A percentile compares a stretch with the other conserved stretches of the same genome.
phyloP scores from a whole-genome alignment of 2,113 vertebrate genomes.

The Pygoscelis antarcticus region DNA sequence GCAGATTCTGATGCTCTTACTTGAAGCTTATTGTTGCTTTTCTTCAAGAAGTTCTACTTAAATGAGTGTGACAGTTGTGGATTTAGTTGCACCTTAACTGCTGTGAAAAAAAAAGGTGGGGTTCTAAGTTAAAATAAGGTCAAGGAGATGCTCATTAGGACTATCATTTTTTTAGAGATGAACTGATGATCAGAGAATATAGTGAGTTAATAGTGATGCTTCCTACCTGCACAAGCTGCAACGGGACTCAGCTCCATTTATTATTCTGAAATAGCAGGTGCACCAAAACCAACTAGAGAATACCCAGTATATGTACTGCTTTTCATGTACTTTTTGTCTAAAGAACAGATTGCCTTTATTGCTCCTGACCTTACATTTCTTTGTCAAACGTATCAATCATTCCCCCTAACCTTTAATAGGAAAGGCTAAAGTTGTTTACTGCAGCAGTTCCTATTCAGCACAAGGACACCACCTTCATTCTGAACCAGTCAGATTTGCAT shows the following conservation, averaged over 20 bases:
- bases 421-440: conserved; percentile 46
- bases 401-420: conserved; percentile 38
- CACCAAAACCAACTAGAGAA: background rate
- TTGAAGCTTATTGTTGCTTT: background rate
- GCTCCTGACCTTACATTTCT: conserved; percentile 48
- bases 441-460: background rate
- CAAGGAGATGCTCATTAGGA: background rate
- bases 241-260: background rate
- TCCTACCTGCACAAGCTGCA: background rate
- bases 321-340: conserved; percentile 47
- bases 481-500: conserved; percentile 21
- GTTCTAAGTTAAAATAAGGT: background rate
- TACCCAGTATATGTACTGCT: background rate
- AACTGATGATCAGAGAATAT: background rate
- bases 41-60: background rate
- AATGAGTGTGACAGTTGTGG: background rate
- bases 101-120: background rate
- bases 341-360: conserved; percentile 50
- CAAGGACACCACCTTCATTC: conserved; percentile 35
- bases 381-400: conserved; percentile 47
- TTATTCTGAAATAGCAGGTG: conserved; percentile 27
- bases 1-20: background rate
- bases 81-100: background rate
- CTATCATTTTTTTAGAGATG: background rate
- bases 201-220: background rate